These are phyloP conservation scores for Diorhabda sublineata DNA, from an alignment of 1,140 invertebrate genomes.

Conservation along the genomic window DNA sequence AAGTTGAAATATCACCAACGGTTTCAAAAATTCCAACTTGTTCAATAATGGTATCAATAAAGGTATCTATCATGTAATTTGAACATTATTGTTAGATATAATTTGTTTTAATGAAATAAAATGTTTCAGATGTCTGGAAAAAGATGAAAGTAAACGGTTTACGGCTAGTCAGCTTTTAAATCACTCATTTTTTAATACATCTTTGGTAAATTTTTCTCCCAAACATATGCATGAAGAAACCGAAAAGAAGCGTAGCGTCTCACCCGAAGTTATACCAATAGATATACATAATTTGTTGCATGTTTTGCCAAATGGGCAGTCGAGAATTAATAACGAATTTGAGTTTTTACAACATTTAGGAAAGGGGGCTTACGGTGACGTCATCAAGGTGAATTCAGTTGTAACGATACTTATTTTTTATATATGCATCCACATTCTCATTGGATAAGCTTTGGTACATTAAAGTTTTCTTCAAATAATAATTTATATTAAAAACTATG, in stretches of 20 bases:
- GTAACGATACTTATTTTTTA: too few species aligned
- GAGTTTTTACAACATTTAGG: constrained; percentile 81
- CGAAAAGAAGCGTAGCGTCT: constrained; percentile 24
- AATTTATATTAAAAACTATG: too few species aligned
- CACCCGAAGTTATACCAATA: constrained; percentile 30
- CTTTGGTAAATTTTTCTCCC: constrained; percentile 41
- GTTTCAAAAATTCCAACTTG: too few species aligned
- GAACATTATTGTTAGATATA: too few species aligned
- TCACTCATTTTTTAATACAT: constrained; percentile 56
- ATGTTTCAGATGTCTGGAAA: constrained; percentile 56
- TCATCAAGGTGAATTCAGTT: constrained; percentile 71
- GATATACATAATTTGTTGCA: constrained; percentile 28
- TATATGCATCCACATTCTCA: too few species aligned
- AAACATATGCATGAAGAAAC: constrained; percentile 38
- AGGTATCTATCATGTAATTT: too few species aligned
- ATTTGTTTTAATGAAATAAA: neutral
- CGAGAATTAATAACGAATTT: constrained; percentile 81
- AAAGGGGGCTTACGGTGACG: constrained; percentile 93
- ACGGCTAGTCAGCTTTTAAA: constrained; percentile 60
- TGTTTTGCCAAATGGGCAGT: constrained; percentile 53
- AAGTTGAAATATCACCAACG: too few species aligned
- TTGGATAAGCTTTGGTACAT: too few species aligned
- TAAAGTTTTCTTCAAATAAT: too few species aligned
- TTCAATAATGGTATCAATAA: too few species aligned
- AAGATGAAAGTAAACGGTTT: constrained; percentile 64